These are phyloP conservation scores for Tryphoninae sp. DNA, from an alignment of 2,888 invertebrate species.

Conservation along the genomic window DNA sequence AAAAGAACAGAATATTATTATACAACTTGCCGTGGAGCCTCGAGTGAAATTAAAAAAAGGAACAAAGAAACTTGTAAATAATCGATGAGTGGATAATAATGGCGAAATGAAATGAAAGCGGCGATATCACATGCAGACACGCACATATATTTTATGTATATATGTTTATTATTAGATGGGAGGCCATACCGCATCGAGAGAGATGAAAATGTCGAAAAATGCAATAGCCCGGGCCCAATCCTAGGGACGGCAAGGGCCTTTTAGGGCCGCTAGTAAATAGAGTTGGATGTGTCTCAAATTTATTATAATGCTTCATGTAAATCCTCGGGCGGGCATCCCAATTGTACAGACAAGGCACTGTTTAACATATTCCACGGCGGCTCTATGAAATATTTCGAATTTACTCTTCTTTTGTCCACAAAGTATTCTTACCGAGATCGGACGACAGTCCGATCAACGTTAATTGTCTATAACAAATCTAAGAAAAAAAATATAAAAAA, in stretches of 20 bases:
- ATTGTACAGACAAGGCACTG: conserved; percentile 66
- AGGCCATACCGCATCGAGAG: conserved; percentile 59
- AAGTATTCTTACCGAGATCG: not conserved
- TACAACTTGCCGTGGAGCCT: conserved; percentile 58
- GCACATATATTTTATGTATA: conserved; percentile 32
- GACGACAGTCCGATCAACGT: conserved; percentile 8
- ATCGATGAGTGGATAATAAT: conserved; percentile 37
- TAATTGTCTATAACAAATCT: conserved; percentile 9
- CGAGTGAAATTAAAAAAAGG: conserved; percentile 51
- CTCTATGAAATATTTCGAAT: conserved; percentile 47
- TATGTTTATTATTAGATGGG: conserved; percentile 45
- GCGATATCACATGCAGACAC: conserved; percentile 30
- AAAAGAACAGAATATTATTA: conserved; percentile 18
- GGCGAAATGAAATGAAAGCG: conserved; percentile 23
- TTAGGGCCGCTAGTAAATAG: conserved; percentile 56
- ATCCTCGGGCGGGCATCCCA: conserved; percentile 72
- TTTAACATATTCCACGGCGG: conserved; percentile 51
- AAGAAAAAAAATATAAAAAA: conserved; percentile 11
- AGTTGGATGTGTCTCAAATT: conserved; percentile 64
- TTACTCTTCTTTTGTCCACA: conserved; percentile 19
- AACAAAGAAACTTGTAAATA: conserved; percentile 55
- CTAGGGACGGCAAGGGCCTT: conserved; percentile 63
- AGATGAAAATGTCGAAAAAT: conserved; percentile 60
- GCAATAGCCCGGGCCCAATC: conserved; percentile 66
- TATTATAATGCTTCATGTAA: conserved; percentile 67